Base-by-base conservation (phyloP, 37 sponge, comb jelly and placozoan genomes). In the Aplysina aerophoba region DNA sequence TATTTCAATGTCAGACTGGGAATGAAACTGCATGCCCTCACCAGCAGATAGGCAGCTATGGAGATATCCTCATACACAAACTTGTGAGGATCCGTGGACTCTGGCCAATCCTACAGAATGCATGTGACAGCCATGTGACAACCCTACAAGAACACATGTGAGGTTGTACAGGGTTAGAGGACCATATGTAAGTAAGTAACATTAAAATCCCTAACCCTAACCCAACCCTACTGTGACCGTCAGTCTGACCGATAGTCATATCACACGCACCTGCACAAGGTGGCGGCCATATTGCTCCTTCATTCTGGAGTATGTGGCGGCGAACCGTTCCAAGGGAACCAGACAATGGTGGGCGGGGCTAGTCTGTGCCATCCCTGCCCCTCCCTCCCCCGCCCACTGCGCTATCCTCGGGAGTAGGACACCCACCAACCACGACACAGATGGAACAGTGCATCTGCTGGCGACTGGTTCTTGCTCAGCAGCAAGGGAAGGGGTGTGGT, bases 61-160 rank as follows among this genome's bases (percentile, higher is more conserved):
- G 95, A 94, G 36, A 96, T 88, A 75, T 97, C 97, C 82, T 96
- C 99, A 89, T 95, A 97, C 22, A 99, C 97, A 86, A 91, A 96
- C 88, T 96, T 98, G 57, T 87, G 65, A 34, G 99, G 97, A 79
- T 98, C 96, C n/a, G 97, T 96, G 0, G 78, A 73, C 60, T 97
- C 97, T 5, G 97, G 92, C 97, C 97, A 97, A 35, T 83, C 85
- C 95, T 97, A 54, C 34, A 81, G 20, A 60, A 24, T 25, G 16
- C 5, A 37, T 15, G 30, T 30, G 34, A 28, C 11, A 30, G 65
- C 5, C 65, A 30, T 63, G 28, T 24, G 65, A 63, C 11, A 30
- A 5, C 11, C 65, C 2, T 30, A 5, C 5, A 12, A 30, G 2
- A 63, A 8, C 11, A 58, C 65, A 63, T 30, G 24, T 24, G 28